Evolutionary conservation across 1,140 invertebrate species (phyloP), one percentile per base, ranked within the genome.

Genomic region (Xylocopa sonorina): DNA sequence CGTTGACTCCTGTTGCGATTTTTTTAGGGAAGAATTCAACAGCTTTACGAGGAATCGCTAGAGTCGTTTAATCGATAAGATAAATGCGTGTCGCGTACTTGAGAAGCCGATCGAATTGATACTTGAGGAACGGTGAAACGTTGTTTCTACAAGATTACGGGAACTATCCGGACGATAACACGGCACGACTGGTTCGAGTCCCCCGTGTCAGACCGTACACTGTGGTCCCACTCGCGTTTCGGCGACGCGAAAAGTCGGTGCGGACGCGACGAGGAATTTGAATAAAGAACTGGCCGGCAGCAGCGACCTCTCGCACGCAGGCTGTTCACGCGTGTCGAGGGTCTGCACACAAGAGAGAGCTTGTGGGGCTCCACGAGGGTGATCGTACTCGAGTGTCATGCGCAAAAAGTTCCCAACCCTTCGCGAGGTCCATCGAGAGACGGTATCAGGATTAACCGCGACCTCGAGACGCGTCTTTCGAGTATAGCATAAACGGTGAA

Each of bases 311-410:
- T 12, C 53, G 29, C 38, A 76, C 27, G 34, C 24, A 32, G 27
- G 64, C 21, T 14, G 32, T 46, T 57, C 77, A 74, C 46, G 64
- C 51, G 79, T 86, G 86, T 85, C 81, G 84, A 78, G 78, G 83
- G 71, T 84, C 60, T 50, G 75, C 63, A n/a, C 34, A 50, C n/a
- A 29, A 73, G 57, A 46, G 68, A 57, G 69, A 73, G 68, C 68
- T 72, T 78, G 77, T 72, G 77, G 69, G 79, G 78, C 82, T 86
- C 78, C 78, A 81, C 74, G 81, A 88, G 86, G 87, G 85, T 89
- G 87, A 89, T 81, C 88, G 88, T 81, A 88, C 87, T 85, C 80
- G 87, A 78, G 87, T 84, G 88, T 89, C 88, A 89, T 89, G 88
- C 88, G 88, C 87, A 88, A 86, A 78, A 81, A 85, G 80, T 64